These are phyloP conservation scores for Cinclus cinclus DNA, from an alignment of 2,113 vertebrate species.

Conservation along the genomic window DNA sequence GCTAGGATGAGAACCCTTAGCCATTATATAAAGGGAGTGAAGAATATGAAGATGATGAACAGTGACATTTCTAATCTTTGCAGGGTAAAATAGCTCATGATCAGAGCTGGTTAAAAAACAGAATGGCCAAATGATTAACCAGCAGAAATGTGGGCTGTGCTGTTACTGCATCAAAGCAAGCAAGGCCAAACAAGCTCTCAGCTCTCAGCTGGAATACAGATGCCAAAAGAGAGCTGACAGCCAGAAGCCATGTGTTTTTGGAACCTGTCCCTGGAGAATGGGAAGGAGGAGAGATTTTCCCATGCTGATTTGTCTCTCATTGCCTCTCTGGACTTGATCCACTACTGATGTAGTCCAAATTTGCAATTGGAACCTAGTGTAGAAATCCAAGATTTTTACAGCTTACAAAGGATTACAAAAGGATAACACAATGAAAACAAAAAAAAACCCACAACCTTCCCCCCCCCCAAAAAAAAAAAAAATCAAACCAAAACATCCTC, in stretches of 20 bases:
- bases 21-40: neutral
- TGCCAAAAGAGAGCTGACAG: constrained; percentile 42
- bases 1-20: neutral
- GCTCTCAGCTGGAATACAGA: constrained; percentile 60
- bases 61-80: neutral
- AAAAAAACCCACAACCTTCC: too few relatives aligned
- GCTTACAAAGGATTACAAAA: neutral
- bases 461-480: too few relatives aligned
- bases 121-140: constrained; percentile 56
- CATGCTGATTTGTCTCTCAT: constrained; percentile 31
- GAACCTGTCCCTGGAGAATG: constrained; percentile 19
- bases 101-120: constrained; percentile 45
- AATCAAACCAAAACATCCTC: neutral
- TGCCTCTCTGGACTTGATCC: constrained; percentile 26
- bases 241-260: constrained; percentile 44
- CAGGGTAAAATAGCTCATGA: neutral
- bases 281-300: constrained; percentile 28
- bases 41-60: neutral
- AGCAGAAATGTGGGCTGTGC: constrained; percentile 41
- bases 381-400: neutral
- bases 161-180: constrained; percentile 54
- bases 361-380: neutral
- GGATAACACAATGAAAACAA: neutral
- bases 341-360: constrained; percentile 26
- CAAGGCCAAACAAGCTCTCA: constrained; percentile 22